A percentile compares a stretch with the other conserved stretches of the same genome.
Conservation (phyloP, 2,797 vertebrate species). For the Eremophila alpestris region DNA sequence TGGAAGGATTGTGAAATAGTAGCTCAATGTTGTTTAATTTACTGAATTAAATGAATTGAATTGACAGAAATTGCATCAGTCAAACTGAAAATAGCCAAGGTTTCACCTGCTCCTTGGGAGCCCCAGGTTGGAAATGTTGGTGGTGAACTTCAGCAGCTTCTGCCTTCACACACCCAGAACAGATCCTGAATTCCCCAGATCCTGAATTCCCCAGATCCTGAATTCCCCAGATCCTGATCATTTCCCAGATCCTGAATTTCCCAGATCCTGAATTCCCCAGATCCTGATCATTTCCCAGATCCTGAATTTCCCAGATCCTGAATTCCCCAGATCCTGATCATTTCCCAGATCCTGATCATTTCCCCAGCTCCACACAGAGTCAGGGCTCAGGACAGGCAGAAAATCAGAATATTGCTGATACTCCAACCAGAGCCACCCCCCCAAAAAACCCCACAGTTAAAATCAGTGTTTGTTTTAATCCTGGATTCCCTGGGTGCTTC, state of each 20-base stretch:
- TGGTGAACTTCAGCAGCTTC: not conserved
- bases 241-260: too few species aligned
- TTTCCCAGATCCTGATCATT: too few species aligned
- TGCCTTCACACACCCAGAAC: not conserved
- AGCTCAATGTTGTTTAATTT: conserved; percentile 26
- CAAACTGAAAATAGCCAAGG: not conserved
- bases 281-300: too few species aligned
- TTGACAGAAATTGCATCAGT: not conserved
- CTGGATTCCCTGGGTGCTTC: not conserved
- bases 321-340: too few species aligned
- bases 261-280: too few species aligned
- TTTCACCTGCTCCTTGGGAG: not conserved
- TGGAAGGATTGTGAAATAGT: not conserved
- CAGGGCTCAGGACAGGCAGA: not conserved
- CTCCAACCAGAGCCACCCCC: not conserved
- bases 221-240: too few species aligned
- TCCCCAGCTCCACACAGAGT: not conserved
- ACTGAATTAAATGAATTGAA: not conserved
- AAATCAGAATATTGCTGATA: not conserved
- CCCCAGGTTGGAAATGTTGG: not conserved
- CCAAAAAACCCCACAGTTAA: not conserved
- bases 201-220: too few species aligned
- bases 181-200: not conserved
- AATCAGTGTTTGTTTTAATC: not conserved
- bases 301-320: too few species aligned